phyloP scores from a whole-genome alignment of 2,113 vertebrate species.

The Papio anubis region DNA sequence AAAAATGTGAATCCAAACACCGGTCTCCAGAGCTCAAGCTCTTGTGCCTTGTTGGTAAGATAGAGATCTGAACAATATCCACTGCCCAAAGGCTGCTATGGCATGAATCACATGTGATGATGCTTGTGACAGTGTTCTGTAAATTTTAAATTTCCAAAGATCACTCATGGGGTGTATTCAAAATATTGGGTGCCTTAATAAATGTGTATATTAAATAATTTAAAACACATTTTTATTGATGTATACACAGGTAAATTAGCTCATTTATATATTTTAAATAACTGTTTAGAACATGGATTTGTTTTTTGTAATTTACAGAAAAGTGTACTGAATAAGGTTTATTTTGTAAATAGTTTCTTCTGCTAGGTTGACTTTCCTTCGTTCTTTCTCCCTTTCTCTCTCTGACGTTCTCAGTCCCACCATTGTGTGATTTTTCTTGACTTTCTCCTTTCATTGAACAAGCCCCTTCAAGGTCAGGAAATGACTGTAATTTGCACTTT shows the following conservation, averaged over 20 bases:
- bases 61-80: background rate
- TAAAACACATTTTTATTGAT: slow-evolving; percentile 9
- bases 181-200: background rate
- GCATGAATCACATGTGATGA: background rate
- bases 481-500: slow-evolving; percentile 56
- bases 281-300: background rate
- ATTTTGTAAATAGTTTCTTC: background rate
- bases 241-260: background rate
- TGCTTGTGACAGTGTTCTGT: background rate
- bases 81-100: background rate
- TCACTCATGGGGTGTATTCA: background rate
- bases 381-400: background rate
- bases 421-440: background rate
- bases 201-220: background rate
- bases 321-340: background rate
- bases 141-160: slow-evolving; percentile 20
- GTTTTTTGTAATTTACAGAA: background rate
- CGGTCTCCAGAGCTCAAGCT: background rate
- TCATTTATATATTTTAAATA: background rate
- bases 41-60: background rate
- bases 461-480: slow-evolving; percentile 61
- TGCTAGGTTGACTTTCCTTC: background rate
- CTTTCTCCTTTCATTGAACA: slow-evolving; percentile 51
- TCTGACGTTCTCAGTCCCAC: background rate
- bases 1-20: background rate